Evolutionary conservation across 35 echinoderm and acorn worm genomes (phyloP).

Genomic region (Apostichopus parvimensis): DNA sequence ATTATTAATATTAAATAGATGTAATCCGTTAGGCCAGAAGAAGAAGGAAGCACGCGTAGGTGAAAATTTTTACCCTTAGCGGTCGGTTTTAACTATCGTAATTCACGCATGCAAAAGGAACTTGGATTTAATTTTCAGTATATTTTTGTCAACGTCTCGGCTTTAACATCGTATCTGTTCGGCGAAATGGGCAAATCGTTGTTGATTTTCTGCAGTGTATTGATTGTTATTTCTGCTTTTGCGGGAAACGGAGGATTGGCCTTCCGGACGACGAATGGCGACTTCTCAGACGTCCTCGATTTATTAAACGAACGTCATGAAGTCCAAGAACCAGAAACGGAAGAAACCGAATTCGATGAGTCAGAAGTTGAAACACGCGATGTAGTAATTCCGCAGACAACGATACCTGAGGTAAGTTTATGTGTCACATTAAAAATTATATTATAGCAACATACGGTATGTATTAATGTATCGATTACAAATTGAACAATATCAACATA

Average conservation of each 20-base stretch:
- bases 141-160: background rate
- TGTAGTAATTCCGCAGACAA: background rate
- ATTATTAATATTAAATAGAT: background rate
- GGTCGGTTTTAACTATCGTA: background rate
- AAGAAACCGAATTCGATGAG: conserved; percentile 19
- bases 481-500: no score
- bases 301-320: conserved; percentile 8
- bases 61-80: background rate
- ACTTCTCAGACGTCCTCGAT: background rate
- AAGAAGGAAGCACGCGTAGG: background rate
- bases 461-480: no score
- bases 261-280: background rate
- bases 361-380: conserved; percentile 32
- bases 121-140: no score
- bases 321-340: background rate
- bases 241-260: conserved; percentile 4
- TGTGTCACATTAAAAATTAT: no score
- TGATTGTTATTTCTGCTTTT: background rate
- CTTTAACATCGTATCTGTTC: background rate
- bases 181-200: background rate
- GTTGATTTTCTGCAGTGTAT: background rate
- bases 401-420: conserved; percentile 29
- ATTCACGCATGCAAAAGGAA: no score
- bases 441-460: no score
- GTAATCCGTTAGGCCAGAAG: background rate